Evolutionary conservation across 1,140 invertebrate species (phyloP).

Genomic region (Listronotus bonariensis): DNA sequence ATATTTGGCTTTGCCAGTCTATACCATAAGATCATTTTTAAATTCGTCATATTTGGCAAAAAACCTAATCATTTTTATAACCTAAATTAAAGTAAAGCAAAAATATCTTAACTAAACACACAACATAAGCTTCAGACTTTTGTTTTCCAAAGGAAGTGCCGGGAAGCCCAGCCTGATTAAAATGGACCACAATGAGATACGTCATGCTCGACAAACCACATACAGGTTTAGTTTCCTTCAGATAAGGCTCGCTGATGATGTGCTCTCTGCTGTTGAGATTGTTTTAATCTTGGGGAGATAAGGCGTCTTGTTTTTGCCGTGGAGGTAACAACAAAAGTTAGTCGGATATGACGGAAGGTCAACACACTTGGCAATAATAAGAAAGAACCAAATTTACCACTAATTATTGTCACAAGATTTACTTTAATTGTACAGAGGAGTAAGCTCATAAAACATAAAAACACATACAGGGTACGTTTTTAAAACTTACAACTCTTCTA

Average conservation of each 20-base stretch:
- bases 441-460: too few species aligned
- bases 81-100: too few species aligned
- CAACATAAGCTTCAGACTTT: neutral
- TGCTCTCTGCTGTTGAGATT: constrained; percentile 30
- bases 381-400: too few species aligned
- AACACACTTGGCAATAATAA: constrained; percentile 6
- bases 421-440: too few species aligned
- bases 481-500: too few species aligned
- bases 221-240: constrained; percentile 31
- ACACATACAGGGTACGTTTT: too few species aligned
- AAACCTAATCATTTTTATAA: too few species aligned
- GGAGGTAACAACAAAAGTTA: constrained; percentile 17
- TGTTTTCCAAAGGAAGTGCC: constrained; percentile 14
- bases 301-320: constrained; percentile 15
- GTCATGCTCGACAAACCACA: constrained; percentile 28
- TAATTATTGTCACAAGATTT: too few species aligned
- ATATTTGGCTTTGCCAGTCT: too few species aligned
- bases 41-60: too few species aligned
- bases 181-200: constrained; percentile 32
- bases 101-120: too few species aligned
- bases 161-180: constrained; percentile 25
- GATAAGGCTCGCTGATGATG: constrained; percentile 17
- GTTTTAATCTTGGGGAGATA: constrained; percentile 21
- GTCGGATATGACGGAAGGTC: constrained; percentile 29
- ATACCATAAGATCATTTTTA: too few species aligned